A percentile compares a stretch with the other conserved stretches of the same genome.
Conservation (phyloP, 2,888 invertebrate species). For the Apodemia mormo region DNA sequence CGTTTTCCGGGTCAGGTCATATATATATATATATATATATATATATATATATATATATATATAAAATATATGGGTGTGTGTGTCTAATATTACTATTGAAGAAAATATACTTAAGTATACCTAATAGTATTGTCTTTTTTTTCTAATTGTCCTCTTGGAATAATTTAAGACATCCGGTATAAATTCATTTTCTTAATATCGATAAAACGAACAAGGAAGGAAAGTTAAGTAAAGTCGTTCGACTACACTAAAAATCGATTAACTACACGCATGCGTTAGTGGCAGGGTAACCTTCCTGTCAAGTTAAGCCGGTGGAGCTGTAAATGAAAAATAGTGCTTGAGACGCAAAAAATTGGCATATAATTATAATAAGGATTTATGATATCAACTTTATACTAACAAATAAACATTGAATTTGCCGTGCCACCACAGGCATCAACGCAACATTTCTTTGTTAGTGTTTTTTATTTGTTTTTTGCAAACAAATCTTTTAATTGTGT, state of each 20-base stretch:
- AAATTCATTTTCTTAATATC: background rate
- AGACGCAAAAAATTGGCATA: background rate
- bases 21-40: no score
- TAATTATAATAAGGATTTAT: background rate
- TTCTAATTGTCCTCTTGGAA: background rate
- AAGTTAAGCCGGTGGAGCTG: constrained; percentile 48
- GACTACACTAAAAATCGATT: constrained; percentile 69
- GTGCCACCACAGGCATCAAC: background rate
- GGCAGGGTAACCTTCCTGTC: constrained; percentile 47
- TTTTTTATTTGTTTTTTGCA: background rate
- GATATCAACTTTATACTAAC: background rate
- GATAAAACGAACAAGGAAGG: background rate
- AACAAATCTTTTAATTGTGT: background rate
- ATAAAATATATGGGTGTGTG: no score
- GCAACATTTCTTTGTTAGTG: background rate
- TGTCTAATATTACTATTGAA: no score
- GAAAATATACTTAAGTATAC: no score
- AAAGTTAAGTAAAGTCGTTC: constrained; percentile 31
- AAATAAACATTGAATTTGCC: background rate
- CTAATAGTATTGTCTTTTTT: no score
- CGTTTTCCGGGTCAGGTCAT: no score
- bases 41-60: no score
- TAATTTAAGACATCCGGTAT: background rate
- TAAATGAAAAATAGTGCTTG: constrained; percentile 41
- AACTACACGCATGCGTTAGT: constrained; percentile 59